Evolutionary conservation across 2,888 invertebrate genomes (phyloP).

Genomic region (Holacanthella duospinosa): DNA sequence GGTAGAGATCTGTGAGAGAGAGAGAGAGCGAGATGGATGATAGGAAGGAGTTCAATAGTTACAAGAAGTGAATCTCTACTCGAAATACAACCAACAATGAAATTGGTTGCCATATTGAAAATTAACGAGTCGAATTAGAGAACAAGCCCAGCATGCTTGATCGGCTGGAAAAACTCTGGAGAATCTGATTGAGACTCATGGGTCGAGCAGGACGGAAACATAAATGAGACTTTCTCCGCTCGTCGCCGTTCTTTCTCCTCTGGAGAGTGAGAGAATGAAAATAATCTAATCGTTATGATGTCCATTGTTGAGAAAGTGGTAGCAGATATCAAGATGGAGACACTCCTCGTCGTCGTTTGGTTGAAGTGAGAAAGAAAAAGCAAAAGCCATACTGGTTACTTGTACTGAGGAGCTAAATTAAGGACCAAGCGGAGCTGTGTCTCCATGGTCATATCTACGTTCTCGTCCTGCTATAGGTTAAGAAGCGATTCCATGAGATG

Average conservation of each 20-base stretch:
- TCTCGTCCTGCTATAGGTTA: constrained; percentile 17
- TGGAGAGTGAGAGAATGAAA: neutral
- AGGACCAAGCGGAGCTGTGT: neutral
- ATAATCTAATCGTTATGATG: neutral
- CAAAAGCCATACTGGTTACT: neutral
- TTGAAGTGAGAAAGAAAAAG: neutral
- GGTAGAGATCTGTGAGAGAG: neutral
- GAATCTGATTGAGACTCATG: constrained; percentile 35
- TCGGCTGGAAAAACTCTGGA: constrained; percentile 39
- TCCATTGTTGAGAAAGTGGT: neutral
- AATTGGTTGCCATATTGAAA: no score
- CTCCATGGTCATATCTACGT: constrained; percentile 13
- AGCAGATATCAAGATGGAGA: neutral
- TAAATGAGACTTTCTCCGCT: neutral
- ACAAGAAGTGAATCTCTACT: no score
- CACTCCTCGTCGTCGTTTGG: neutral
- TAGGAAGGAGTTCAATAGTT: neutral
- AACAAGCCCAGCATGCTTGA: constrained; percentile 35
- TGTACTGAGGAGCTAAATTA: no score
- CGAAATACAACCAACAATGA: no score
- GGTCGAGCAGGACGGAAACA: constrained; percentile 32
- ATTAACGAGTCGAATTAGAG: neutral
- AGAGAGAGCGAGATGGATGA: neutral
- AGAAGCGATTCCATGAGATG: constrained; percentile 20
- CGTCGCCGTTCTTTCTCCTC: neutral